Conservation (phyloP, 2,888 invertebrate species). For the Urechis unicinctus region DNA sequence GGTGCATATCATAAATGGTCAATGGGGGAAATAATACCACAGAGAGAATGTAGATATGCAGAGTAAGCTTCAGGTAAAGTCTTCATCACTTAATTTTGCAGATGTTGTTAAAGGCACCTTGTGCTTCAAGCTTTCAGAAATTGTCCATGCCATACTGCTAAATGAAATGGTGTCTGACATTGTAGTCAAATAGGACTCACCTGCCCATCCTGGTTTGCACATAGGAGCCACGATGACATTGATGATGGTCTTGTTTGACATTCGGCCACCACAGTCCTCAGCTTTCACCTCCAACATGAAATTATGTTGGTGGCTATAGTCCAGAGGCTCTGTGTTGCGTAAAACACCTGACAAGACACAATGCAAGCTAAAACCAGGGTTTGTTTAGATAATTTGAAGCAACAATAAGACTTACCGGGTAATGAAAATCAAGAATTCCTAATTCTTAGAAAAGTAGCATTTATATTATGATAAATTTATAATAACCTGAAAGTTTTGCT, state of each 20-base stretch:
- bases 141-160: too few species aligned
- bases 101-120: too few species aligned
- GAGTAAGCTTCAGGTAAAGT: too few species aligned
- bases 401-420: too few species aligned
- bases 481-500: too few species aligned
- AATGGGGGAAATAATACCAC: background rate
- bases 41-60: background rate
- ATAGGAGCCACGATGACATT: slow-evolving; percentile 85
- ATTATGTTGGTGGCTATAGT: slow-evolving; percentile 87
- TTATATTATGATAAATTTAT: too few species aligned
- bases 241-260: slow-evolving; percentile 73
- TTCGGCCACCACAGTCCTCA: slow-evolving; percentile 94
- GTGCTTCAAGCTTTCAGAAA: too few species aligned
- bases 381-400: too few species aligned
- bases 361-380: too few species aligned
- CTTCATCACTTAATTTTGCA: too few species aligned
- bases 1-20: background rate
- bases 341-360: slow-evolving; percentile 59
- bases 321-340: slow-evolving; percentile 85
- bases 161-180: background rate
- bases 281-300: slow-evolving; percentile 95
- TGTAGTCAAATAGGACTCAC: slow-evolving; percentile 47
- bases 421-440: too few species aligned
- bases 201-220: slow-evolving; percentile 73
- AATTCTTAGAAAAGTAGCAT: too few species aligned